A percentile compares a stretch with the other conserved stretches of the same genome.
phyloP scores from a whole-genome alignment of 64 coral and sea anemone genomes.

The Hydrozoanthus tunicans region DNA sequence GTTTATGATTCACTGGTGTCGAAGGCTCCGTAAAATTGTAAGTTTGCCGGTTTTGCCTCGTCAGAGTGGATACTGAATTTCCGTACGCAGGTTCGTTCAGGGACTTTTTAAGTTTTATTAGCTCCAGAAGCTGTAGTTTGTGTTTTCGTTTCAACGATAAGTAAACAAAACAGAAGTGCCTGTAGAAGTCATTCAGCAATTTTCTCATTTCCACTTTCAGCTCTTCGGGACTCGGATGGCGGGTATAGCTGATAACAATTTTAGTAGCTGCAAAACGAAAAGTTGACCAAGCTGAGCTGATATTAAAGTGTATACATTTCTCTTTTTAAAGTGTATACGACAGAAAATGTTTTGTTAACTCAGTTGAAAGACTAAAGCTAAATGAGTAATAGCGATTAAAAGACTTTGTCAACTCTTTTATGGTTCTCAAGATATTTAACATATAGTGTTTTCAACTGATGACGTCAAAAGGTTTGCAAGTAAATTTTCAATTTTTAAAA shows the following conservation, averaged over 20 bases:
- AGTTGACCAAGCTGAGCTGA: not conserved
- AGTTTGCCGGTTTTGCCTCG: not conserved
- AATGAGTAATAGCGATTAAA: no score
- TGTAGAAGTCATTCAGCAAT: conserved; percentile 35
- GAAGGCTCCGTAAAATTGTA: not conserved
- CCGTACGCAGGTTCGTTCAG: not conserved
- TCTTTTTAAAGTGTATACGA: not conserved
- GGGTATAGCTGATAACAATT: conserved; percentile 11
- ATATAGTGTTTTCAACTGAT: no score
- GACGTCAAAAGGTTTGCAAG: no score
- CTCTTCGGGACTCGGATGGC: conserved; percentile 5
- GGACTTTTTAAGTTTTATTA: not conserved
- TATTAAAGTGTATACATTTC: not conserved
- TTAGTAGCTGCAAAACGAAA: conserved; percentile 29
- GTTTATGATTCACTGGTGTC: not conserved
- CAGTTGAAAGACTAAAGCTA: no score
- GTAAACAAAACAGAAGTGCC: conserved; percentile 15
- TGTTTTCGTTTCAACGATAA: conserved; percentile 21
- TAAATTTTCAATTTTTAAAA: no score
- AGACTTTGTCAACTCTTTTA: no score
- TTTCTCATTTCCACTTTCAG: conserved; percentile 38
- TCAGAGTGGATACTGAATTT: not conserved
- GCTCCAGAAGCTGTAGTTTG: conserved; percentile 29
- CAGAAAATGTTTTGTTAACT: no score
- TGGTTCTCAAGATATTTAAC: no score